Conservation (phyloP, 1,140 invertebrate species). For the Zophobas atratus region DNA sequence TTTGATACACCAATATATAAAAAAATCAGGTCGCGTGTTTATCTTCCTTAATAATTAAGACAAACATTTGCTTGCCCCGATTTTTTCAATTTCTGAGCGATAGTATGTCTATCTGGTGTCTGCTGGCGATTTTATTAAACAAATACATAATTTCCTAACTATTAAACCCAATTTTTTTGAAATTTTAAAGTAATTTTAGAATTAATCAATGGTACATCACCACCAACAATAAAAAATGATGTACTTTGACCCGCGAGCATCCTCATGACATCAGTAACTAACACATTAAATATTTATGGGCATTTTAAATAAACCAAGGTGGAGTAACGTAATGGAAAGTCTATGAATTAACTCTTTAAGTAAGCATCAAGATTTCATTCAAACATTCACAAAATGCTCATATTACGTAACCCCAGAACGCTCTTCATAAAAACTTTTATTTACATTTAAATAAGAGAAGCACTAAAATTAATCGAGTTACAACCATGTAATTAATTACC, state of each 20-base stretch:
- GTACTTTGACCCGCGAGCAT: not conserved
- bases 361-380: constrained; percentile 12
- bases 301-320: constrained; percentile 26
- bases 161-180: not conserved
- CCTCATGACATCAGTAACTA: constrained; percentile 5
- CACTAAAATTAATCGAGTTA: constrained; percentile 14
- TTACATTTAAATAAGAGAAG: not conserved
- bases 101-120: too few relatives aligned
- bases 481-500: constrained; percentile 16
- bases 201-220: not conserved
- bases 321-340: constrained; percentile 16
- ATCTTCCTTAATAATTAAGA: too few relatives aligned
- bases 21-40: too few relatives aligned
- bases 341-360: constrained; percentile 34
- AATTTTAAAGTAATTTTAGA: not conserved
- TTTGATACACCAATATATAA: too few relatives aligned
- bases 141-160: not conserved
- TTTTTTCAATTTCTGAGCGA: too few relatives aligned
- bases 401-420: constrained; percentile 15
- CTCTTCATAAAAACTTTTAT: constrained; percentile 17
- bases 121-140: too few relatives aligned
- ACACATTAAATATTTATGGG: not conserved
- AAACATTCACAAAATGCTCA: constrained; percentile 13
- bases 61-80: too few relatives aligned
- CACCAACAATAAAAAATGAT: too few relatives aligned